These are phyloP conservation scores for Argyrosomus regius DNA, from an alignment of 2,797 vertebrate genomes.

Conservation along the genomic window DNA sequence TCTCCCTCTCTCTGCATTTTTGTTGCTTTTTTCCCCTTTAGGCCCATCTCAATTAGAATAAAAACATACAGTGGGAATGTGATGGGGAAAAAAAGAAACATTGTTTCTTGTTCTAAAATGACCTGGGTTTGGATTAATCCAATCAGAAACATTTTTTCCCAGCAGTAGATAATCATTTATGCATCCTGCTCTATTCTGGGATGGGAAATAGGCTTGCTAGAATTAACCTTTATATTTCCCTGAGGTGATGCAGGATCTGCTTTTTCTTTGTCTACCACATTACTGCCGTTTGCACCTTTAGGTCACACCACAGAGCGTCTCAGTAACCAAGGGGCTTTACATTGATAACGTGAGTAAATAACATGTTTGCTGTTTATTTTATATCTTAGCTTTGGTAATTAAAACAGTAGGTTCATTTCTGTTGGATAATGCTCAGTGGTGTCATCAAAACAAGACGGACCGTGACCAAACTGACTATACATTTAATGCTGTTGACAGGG, in stretches of 20 bases:
- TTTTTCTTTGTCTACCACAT: conserved; percentile 42
- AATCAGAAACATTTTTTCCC: conserved; percentile 32
- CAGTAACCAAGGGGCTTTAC: conserved; percentile 21
- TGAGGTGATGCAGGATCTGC: conserved; percentile 62
- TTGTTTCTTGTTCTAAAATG: conserved; percentile 48
- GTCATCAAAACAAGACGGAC: conserved; percentile 19
- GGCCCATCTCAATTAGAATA: conserved; percentile 61
- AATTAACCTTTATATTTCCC: conserved; percentile 74
- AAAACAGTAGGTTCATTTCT: not conserved
- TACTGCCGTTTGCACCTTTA: conserved; percentile 41
- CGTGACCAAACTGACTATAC: not conserved
- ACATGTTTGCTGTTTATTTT: conserved; percentile 17
- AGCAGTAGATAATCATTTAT: conserved; percentile 66
- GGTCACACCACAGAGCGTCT: conserved; percentile 36
- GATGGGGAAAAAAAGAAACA: conserved; percentile 3
- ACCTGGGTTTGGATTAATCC: conserved; percentile 59
- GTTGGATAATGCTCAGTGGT: not conserved
- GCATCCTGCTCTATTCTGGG: conserved; percentile 66
- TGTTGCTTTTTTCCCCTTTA: not conserved
- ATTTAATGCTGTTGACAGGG: conserved; percentile 21
- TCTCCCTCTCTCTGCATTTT: conserved; percentile 39
- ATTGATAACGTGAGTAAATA: conserved; percentile 17
- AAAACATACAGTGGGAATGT: conserved; percentile 50
- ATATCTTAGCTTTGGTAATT: not conserved
- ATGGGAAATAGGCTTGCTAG: conserved; percentile 61